These are phyloP conservation scores for Festucalex cinctus DNA, from an alignment of 2,113 vertebrate genomes.

Conservation along the genomic window DNA sequence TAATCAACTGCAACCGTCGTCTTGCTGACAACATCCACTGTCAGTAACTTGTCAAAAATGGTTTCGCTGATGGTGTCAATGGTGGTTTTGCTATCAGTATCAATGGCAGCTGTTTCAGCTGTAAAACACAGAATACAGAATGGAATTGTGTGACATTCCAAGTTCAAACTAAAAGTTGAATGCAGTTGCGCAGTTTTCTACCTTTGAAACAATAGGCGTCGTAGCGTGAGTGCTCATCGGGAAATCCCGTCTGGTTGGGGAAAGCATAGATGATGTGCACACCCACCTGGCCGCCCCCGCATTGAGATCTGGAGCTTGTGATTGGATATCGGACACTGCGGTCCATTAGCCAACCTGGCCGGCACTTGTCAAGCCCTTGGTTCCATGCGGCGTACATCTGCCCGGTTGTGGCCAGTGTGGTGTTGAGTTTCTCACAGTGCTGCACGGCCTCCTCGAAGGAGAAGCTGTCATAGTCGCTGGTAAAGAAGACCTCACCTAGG, in stretches of 20 bases:
- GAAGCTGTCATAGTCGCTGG: conserved; percentile 80
- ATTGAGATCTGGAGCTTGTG: conserved; percentile 73
- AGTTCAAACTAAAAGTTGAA: background rate
- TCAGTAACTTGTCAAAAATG: conserved; percentile 8
- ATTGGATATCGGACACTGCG: conserved; percentile 90
- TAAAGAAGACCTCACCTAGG: conserved; percentile 88
- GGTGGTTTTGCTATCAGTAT: conserved; percentile 22
- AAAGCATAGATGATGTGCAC: conserved; percentile 84
- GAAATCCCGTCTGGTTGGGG: conserved; percentile 87
- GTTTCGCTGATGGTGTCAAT: conserved; percentile 19
- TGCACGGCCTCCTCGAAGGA: conserved; percentile 82
- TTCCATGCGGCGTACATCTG: conserved; percentile 88
- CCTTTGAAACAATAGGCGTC: conserved; percentile 93
- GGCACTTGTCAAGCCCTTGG: conserved; percentile 85
- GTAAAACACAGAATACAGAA: conserved; percentile 4
- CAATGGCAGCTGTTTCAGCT: background rate
- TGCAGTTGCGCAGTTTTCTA: conserved; percentile 34
- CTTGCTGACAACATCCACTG: conserved; percentile 21
- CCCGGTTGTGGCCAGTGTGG: conserved; percentile 82
- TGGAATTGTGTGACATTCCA: background rate
- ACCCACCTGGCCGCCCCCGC: conserved; percentile 79
- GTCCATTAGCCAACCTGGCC: conserved; percentile 87
- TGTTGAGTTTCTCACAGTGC: conserved; percentile 82
- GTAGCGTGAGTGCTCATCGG: conserved; percentile 78
- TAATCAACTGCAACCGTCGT: conserved; percentile 23